Percentiles rank a stretch among this genome's conserved stretches.
Conservation (phyloP, 2,113 vertebrate species). For the Sebastes schlegelii region DNA sequence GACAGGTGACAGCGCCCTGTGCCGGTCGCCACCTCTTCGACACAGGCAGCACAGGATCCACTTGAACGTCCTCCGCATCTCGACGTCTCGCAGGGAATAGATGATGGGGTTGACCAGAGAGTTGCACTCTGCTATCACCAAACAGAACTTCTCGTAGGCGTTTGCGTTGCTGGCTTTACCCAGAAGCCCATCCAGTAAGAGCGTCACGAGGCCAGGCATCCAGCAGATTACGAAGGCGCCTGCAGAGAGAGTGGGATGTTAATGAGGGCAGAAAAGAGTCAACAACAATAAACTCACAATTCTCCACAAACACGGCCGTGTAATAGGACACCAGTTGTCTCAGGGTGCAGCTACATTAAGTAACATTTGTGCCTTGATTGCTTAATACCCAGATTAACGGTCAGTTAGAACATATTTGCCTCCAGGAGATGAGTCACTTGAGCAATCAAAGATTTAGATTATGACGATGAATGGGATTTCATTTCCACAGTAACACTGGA, state of each 20-base stretch:
- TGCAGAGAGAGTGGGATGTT: conserved; percentile 62
- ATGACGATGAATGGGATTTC: neutral
- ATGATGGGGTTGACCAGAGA: conserved; percentile 93
- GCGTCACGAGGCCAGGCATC: conserved; percentile 90
- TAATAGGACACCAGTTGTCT: neutral
- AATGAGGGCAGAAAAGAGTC: neutral
- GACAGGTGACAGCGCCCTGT: conserved; percentile 41
- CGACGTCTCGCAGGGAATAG: conserved; percentile 90
- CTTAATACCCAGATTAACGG: neutral
- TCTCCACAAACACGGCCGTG: neutral
- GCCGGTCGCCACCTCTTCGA: conserved; percentile 22
- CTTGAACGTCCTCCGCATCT: conserved; percentile 92
- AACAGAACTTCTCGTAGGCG: conserved; percentile 90
- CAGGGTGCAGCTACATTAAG: neutral
- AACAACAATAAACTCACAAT: neutral
- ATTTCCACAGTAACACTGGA: neutral
- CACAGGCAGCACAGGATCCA: conserved; percentile 89
- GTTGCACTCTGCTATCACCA: conserved; percentile 92
- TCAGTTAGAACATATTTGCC: neutral
- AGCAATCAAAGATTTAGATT: neutral
- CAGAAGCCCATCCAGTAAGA: conserved; percentile 89
- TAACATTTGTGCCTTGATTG: neutral
- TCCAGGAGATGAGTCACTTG: neutral
- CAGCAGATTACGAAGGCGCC: conserved; percentile 95
- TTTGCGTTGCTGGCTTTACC: conserved; percentile 85